Base-by-base conservation (phyloP, 2,888 invertebrate species). In the Oligia latruncula region DNA sequence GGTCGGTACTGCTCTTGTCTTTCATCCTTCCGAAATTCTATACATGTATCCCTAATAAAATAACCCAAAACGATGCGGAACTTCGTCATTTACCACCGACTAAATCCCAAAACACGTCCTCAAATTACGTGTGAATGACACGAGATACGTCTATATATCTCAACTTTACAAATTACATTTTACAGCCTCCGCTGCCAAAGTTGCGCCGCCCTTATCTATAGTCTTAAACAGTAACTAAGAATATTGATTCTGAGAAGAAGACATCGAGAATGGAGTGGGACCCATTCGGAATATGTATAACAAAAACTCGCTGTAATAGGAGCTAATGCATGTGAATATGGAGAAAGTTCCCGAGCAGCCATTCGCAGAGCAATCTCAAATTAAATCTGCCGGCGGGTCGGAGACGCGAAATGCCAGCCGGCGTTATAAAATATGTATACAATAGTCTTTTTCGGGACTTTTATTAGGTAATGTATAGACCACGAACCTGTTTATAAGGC, bases 351-450 rank as follows among this genome's bases (percentile, higher is more conserved):
- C 91, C 90, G 88, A 91, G 92, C 90, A 92, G 91, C 93, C 92
- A 91, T 93, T 93, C 92, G 88, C 92, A 87, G 93, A 95, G 91
- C 94, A 95, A 96, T 96, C 96, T 96, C 94, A 96, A 96, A 96
- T 96, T 95, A 95, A 96, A 96, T 96, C 95, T 95, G 91, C 91
- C 92, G 91, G 90, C 91, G 92, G 91, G 92, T 90, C 91, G 91
- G 90, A 93, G 92, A 91, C 92, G 92, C 90, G 90, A 90, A 91
- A 91, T 90, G 91, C 90, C 91, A 91, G 84, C 85, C 88, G 84
- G 87, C 87, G 90, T 92, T 93, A 92, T 92, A 93, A 93, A 93
- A 92, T 92, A 92, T 93, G 91, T 92, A 91, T 90, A 91, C 91
- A 92, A 91, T 91, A 90, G 88, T 90, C 91, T 91, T 92, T 87